Evolutionary conservation across 1,140 invertebrate species (phyloP).

Genomic region (Himalopsyche phryganea): DNA sequence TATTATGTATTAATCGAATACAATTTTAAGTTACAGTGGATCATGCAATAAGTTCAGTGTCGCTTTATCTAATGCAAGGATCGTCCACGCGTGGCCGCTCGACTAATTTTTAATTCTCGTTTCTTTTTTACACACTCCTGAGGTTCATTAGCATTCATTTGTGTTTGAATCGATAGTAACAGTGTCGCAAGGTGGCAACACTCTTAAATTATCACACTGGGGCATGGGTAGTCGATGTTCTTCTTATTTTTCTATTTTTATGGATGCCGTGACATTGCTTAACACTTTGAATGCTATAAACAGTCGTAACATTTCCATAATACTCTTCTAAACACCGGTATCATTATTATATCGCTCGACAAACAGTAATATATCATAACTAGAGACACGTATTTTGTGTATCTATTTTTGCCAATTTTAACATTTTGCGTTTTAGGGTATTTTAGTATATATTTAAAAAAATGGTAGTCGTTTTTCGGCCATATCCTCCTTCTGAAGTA

Average conservation of each 20-base stretch:
- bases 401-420: too few species aligned
- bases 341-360: not conserved
- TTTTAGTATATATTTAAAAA: too few species aligned
- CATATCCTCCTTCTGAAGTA: too few species aligned
- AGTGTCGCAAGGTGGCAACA: slow-evolving; percentile 27
- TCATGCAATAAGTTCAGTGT: too few species aligned
- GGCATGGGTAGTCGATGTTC: not conserved
- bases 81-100: slow-evolving; percentile 23
- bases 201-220: slow-evolving; percentile 16
- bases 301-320: not conserved
- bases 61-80: slow-evolving; percentile 6
- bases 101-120: slow-evolving; percentile 29
- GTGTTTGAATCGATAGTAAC: slow-evolving; percentile 28
- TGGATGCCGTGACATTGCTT: too few species aligned
- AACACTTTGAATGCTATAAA: not conserved
- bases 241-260: not conserved
- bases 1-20: too few species aligned
- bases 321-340: not conserved
- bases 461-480: too few species aligned
- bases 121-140: slow-evolving; percentile 15
- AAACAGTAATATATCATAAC: not conserved
- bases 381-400: too few species aligned
- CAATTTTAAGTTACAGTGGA: too few species aligned
- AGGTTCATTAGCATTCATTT: slow-evolving; percentile 33
- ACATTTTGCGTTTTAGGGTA: too few species aligned